These are phyloP conservation scores for Drosophila orosa DNA, from an alignment of 1,140 invertebrate genomes.

Conservation along the genomic window DNA sequence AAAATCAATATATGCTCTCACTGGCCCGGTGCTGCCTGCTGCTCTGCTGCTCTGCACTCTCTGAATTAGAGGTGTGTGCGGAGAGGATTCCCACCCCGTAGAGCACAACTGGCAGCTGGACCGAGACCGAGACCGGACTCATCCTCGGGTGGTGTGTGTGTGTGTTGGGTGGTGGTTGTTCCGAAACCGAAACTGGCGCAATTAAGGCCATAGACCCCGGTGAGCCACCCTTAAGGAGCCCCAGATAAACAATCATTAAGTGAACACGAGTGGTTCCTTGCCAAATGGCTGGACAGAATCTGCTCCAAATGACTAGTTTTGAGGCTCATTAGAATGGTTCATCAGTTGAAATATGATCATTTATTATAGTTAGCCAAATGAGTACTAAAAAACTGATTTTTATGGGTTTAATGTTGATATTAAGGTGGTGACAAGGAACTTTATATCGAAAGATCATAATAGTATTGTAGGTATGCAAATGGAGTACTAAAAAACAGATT, in stretches of 20 bases:
- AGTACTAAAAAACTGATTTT: too few relatives aligned
- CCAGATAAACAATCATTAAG: conserved; percentile 38
- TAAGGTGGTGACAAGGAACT: too few relatives aligned
- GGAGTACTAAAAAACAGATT: too few relatives aligned
- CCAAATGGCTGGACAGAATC: conserved; percentile 8
- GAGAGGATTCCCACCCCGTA: conserved; percentile 31
- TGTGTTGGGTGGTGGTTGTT: conserved; percentile 63
- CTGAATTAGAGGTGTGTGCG: neutral
- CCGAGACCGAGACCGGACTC: conserved; percentile 6
- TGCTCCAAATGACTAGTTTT: neutral
- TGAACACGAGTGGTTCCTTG: conserved; percentile 17
- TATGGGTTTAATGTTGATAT: too few relatives aligned
- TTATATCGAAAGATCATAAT: too few relatives aligned
- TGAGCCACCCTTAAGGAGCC: conserved; percentile 55
- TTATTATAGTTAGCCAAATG: too few relatives aligned
- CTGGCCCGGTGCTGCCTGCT: conserved; percentile 17
- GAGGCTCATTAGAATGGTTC: conserved; percentile 2
- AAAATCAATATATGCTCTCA: conserved; percentile 67
- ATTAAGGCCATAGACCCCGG: conserved; percentile 72
- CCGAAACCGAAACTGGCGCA: conserved; percentile 56
- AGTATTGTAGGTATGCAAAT: too few relatives aligned
- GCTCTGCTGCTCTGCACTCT: conserved; percentile 9
- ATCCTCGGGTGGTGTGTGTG: conserved; percentile 17
- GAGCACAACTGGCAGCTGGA: conserved; percentile 42
- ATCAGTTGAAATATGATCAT: too few relatives aligned